Evolutionary conservation across 2,113 vertebrate genomes (phyloP).

Genomic region (Miniopterus natalensis): DNA sequence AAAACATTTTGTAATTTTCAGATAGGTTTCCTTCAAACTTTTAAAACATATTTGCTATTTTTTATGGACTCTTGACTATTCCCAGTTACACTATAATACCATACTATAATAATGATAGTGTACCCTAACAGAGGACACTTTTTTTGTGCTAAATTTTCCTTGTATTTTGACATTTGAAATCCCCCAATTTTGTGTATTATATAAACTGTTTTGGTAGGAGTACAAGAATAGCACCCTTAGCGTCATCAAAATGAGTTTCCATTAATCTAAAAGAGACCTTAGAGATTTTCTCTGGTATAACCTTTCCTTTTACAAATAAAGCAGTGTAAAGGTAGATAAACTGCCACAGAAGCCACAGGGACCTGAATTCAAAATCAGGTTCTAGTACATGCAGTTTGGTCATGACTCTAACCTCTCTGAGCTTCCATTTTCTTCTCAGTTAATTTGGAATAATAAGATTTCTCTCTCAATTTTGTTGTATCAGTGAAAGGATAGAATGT

Average conservation of each 20-base stretch:
- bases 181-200: fast-evolving
- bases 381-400: neutral
- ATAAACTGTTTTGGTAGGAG: neutral
- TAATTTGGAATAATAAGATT: neutral
- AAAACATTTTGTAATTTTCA: neutral
- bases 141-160: neutral
- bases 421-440: neutral
- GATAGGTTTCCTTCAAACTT: neutral
- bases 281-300: neutral
- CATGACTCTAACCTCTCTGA: neutral
- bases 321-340: neutral
- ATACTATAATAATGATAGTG: neutral
- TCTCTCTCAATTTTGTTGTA: neutral
- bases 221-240: neutral
- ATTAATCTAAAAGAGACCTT: neutral
- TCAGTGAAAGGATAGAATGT: neutral
- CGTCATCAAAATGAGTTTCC: neutral
- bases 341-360: neutral
- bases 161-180: neutral
- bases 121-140: neutral
- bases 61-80: neutral
- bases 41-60: neutral
- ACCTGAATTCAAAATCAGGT: neutral
- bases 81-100: neutral
- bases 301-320: neutral